Evolutionary conservation across 2,888 invertebrate species (phyloP).

Genomic region (Abrostola tripartita): DNA sequence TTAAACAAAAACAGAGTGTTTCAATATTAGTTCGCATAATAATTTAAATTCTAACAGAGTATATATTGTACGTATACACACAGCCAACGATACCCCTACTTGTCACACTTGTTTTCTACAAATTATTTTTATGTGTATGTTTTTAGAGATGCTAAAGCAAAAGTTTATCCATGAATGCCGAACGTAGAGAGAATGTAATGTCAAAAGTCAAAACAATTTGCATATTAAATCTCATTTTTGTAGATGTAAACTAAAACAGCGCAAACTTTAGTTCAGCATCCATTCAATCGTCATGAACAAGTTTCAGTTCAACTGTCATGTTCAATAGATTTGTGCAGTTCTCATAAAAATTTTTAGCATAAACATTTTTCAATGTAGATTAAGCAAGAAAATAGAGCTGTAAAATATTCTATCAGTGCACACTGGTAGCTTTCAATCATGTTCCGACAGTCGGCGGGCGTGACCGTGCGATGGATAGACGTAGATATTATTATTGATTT

Average conservation of each 20-base stretch:
- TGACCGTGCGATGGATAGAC: slow-evolving; percentile 45
- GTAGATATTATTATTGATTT: slow-evolving; percentile 65
- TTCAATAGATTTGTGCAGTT: background rate
- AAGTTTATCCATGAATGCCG: background rate
- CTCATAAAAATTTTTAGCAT: slow-evolving; percentile 1
- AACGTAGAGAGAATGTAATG: background rate
- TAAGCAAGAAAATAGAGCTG: slow-evolving; percentile 9
- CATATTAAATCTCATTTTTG: slow-evolving; percentile 7
- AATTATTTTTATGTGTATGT: background rate
- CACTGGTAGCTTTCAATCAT: slow-evolving; percentile 47
- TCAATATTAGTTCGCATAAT: no score
- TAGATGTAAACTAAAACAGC: slow-evolving; percentile 1
- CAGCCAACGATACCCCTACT: no score
- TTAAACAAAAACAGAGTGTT: no score
- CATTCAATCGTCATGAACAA: background rate
- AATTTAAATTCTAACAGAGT: no score
- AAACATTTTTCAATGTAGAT: slow-evolving; percentile 7
- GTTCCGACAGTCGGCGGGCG: slow-evolving; percentile 36
- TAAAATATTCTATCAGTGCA: slow-evolving; percentile 41
- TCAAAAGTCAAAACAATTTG: slow-evolving; percentile 1
- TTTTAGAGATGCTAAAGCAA: background rate
- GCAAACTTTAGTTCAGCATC: slow-evolving; percentile 2
- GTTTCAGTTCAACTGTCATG: slow-evolving; percentile 5
- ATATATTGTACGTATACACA: no score
- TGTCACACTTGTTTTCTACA: no score